Evolutionary conservation across 2,797 vertebrate species (phyloP).

Genomic region (Hemibagrus guttatus): DNA sequence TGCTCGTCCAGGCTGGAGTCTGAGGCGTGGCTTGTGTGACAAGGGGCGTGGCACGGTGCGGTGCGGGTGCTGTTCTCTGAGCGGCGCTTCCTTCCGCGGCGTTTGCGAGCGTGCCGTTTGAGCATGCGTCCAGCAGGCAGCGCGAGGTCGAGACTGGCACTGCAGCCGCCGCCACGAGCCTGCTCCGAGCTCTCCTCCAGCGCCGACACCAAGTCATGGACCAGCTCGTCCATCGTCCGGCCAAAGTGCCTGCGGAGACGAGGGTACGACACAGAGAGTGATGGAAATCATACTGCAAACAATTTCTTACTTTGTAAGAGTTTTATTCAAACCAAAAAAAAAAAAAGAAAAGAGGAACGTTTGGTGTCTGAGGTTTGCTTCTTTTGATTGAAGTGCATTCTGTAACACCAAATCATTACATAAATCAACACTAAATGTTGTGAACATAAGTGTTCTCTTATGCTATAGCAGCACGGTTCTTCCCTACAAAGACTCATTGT

Average conservation of each 20-base stretch:
- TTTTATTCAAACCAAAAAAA: too few species aligned
- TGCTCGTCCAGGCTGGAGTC: constrained; percentile 96
- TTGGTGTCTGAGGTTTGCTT: too few species aligned
- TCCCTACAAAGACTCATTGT: neutral
- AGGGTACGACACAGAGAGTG: neutral
- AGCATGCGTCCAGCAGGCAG: constrained; percentile 88
- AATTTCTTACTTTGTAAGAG: too few species aligned
- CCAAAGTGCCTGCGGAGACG: constrained; percentile 86
- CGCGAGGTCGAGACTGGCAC: constrained; percentile 90
- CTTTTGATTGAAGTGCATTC: too few species aligned
- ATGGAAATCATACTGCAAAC: too few species aligned
- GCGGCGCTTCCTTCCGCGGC: constrained; percentile 90
- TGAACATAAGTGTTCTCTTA: neutral
- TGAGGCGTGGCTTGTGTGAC: constrained; percentile 93
- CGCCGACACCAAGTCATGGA: constrained; percentile 97
- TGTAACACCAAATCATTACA: too few species aligned
- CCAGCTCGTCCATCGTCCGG: constrained; percentile 97
- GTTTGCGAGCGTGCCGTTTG: constrained; percentile 92
- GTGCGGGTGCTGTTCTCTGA: constrained; percentile 88
- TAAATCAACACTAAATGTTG: neutral
- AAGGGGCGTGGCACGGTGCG: constrained; percentile 87
- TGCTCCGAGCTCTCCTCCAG: constrained; percentile 89
- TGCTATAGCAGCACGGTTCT: neutral
- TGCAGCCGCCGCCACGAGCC: constrained; percentile 90
- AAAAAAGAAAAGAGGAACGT: too few species aligned